phyloP scores from a whole-genome alignment of 92 coral and sea anemone species.

The Parazoanthus darwini region DNA sequence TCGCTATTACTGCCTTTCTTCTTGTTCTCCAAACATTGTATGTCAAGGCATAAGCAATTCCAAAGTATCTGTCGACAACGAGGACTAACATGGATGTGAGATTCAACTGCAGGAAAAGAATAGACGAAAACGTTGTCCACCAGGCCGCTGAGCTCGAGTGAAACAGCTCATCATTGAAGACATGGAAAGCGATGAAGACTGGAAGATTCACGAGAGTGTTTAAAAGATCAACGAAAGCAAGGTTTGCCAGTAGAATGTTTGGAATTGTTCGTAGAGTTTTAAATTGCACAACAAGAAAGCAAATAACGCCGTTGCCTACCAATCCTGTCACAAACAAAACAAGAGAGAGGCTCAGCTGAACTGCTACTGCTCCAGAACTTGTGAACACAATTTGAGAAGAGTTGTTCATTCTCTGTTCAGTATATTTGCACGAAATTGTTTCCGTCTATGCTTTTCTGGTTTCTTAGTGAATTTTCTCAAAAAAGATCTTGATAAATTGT shows the following conservation, averaged over 20 bases:
- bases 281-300: background rate
- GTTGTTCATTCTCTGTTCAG: background rate
- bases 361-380: background rate
- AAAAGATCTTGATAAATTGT: too few relatives aligned
- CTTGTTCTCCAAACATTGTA: background rate
- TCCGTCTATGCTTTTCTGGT: background rate
- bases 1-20: background rate
- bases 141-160: background rate
- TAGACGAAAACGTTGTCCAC: background rate
- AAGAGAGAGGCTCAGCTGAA: background rate
- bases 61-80: background rate
- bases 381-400: background rate
- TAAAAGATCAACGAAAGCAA: background rate
- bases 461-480: background rate
- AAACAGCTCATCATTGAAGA: background rate
- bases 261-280: background rate
- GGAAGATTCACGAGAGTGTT: background rate
- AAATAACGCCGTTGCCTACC: background rate
- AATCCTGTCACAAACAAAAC: background rate
- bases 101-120: background rate
- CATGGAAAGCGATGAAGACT: background rate
- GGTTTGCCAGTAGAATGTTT: conserved; percentile 6
- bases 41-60: background rate
- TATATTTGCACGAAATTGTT: background rate
- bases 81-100: background rate